Conservation (phyloP, 2,113 vertebrate species). For the Pungitius pungitius region DNA sequence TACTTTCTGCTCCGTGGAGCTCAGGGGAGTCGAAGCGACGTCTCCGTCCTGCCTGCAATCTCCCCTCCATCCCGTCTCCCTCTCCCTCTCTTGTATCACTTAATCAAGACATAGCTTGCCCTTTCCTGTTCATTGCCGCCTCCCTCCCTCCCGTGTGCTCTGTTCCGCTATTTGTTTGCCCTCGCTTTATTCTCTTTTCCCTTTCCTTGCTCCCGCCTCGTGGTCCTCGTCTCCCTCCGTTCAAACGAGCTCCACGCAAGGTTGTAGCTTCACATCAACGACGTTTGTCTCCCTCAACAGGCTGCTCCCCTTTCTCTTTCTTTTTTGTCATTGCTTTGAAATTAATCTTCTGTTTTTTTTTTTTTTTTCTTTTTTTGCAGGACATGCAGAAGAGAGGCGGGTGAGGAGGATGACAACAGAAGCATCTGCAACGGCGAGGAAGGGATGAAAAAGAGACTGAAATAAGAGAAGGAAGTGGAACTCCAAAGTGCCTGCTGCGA, state of each 20-base stretch:
- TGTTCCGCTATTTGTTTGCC: constrained; percentile 73
- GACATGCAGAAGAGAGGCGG: constrained; percentile 54
- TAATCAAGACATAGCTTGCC: constrained; percentile 81
- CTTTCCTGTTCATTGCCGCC: constrained; percentile 78
- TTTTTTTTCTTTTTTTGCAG: constrained; percentile 26
- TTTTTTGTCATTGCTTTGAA: constrained; percentile 11
- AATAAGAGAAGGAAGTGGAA: constrained; percentile 68
- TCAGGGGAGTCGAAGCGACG: constrained; percentile 67
- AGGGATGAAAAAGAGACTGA: constrained; percentile 70
- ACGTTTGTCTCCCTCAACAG: constrained; percentile 42
- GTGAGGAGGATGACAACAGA: constrained; percentile 54
- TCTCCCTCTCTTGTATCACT: constrained; percentile 74
- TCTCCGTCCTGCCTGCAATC: constrained; percentile 65
- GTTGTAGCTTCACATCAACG: constrained; percentile 15
- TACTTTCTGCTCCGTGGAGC: constrained; percentile 55
- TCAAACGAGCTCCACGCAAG: constrained; percentile 40
- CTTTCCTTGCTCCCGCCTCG: constrained; percentile 68
- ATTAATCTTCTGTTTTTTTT: constrained; percentile 29
- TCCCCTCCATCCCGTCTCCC: constrained; percentile 48
- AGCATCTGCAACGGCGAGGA: constrained; percentile 36
- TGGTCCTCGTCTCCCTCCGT: constrained; percentile 54
- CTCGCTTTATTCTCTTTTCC: constrained; percentile 58
- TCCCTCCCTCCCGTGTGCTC: constrained; percentile 65
- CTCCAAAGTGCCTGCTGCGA: constrained; percentile 77
- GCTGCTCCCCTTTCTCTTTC: constrained; percentile 21